Base-by-base conservation (phyloP, 2,888 invertebrate genomes). In the Drosophila monieri region DNA sequence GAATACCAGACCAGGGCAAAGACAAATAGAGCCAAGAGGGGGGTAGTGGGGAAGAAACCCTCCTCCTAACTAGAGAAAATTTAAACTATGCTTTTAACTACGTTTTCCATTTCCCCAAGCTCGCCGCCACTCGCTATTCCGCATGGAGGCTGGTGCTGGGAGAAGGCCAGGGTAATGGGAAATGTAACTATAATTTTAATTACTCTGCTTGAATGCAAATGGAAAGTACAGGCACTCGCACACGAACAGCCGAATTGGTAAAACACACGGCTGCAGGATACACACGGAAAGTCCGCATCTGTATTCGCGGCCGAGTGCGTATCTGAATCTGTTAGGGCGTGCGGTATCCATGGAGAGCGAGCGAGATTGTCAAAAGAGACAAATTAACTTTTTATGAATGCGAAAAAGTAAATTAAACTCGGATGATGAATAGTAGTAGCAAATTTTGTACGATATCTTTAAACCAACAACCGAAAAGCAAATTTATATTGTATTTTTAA, bases 131-230 rank as follows among this genome's bases (percentile, higher is more conserved):
- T 25, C 41, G 75, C 8, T 66, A 44, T 44, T 23, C 48, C 35
- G 35, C 4, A 35, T n/a, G 35, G 35, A 35, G 35, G 35, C 35
- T 23, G 21, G 35, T n/a, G 5, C 35, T n/a, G 39, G 54, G 64
- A 49, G 64, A 49, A 44, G 35, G 44, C 27, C 27, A 27, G 35
- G 52, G 53, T 55, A 54, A 69, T 72, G 70, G 35, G 74, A 73
- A 58, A 65, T 68, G 73, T 72, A 69, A 71, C 77, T 85, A 87
- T 87, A 76, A 85, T 81, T 81, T 81, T 81, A 81, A 81, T 81
- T 87, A 76, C 85, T 66, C 66, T 60, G 54, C 73, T 62, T 51
- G 54, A 65, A 64, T 64, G 73, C 66, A 72, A 64, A 72, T 73
- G 49, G 54, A 64, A 72, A 49, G 47, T 47, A 39, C 57, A 51